Conservation (phyloP, 2,113 vertebrate genomes). For the Scatophagus argus region DNA sequence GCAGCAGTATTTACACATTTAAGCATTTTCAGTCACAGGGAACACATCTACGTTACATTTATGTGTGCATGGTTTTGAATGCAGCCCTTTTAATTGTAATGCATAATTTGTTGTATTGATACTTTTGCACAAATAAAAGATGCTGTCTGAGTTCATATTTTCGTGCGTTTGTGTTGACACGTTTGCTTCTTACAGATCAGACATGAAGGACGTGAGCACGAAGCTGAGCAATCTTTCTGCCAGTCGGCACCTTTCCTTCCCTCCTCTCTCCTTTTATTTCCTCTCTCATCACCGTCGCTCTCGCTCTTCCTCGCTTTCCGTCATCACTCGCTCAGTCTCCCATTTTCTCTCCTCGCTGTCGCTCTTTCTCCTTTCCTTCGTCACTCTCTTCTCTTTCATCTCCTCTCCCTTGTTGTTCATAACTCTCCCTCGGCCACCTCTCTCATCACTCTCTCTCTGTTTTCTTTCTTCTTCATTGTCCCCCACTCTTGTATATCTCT, state of each 20-base stretch:
- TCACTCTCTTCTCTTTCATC: constrained; percentile 16
- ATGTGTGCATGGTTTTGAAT: not conserved
- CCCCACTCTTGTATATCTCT: not conserved
- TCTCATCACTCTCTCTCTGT: constrained; percentile 20
- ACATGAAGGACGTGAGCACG: constrained; percentile 1
- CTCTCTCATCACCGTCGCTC: constrained; percentile 18
- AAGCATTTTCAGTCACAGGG: too few relatives aligned
- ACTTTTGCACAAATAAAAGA: not conserved
- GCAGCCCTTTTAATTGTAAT: too few relatives aligned
- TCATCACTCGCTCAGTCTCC: not conserved
- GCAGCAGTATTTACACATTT: too few relatives aligned
- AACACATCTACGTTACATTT: too few relatives aligned
- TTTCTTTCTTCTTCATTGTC: constrained; percentile 9
- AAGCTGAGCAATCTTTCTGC: constrained; percentile 27
- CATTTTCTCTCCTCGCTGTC: constrained; percentile 12
- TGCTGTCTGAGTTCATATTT: not conserved
- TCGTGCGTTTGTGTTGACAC: not conserved
- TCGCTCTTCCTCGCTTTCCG: constrained; percentile 16
- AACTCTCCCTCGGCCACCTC: constrained; percentile 20
- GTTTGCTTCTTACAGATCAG: constrained; percentile 5
- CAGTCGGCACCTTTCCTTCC: constrained; percentile 37
- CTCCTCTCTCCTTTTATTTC: not conserved
- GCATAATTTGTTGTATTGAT: not conserved
- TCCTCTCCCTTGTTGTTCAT: not conserved
- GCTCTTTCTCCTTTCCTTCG: constrained; percentile 4